Evolutionary conservation across 2,113 vertebrate genomes (phyloP).

Genomic region (Corythaeola cristata): DNA sequence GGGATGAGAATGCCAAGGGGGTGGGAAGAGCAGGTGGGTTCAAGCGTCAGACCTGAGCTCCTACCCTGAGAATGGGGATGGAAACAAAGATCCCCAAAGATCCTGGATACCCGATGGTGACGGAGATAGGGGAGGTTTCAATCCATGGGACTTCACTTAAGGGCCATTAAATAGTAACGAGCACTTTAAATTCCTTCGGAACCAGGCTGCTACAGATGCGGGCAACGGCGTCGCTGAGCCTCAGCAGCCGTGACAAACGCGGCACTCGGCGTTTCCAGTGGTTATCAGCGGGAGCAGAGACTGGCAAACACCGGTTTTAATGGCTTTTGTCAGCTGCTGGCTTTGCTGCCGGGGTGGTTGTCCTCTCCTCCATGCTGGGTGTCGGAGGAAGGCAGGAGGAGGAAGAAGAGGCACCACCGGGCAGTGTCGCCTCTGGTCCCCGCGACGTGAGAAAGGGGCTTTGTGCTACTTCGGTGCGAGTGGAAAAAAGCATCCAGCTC

Average conservation of each 20-base stretch:
- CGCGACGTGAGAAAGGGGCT: fast-evolving
- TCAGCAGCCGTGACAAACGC: background rate
- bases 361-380: background rate
- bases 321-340: background rate
- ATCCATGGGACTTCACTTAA: background rate
- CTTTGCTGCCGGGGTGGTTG: background rate
- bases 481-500: background rate
- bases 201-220: background rate
- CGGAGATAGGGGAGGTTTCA: background rate
- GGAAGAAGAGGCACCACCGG: no score
- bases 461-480: background rate
- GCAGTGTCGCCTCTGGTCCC: background rate
- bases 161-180: background rate
- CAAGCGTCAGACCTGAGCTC: background rate
- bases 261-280: background rate
- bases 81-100: background rate
- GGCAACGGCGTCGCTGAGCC: background rate
- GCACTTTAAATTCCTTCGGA: slow-evolving; percentile 1
- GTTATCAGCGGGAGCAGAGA: background rate
- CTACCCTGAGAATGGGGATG: background rate
- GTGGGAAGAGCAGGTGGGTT: background rate
- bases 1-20: fast-evolving
- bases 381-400: background rate
- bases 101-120: fast-evolving
- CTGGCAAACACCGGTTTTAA: background rate